Percentiles rank a stretch among this genome's conserved stretches.
phyloP scores from a whole-genome alignment of 2,797 vertebrate genomes.

The Phoebastria nigripes region DNA sequence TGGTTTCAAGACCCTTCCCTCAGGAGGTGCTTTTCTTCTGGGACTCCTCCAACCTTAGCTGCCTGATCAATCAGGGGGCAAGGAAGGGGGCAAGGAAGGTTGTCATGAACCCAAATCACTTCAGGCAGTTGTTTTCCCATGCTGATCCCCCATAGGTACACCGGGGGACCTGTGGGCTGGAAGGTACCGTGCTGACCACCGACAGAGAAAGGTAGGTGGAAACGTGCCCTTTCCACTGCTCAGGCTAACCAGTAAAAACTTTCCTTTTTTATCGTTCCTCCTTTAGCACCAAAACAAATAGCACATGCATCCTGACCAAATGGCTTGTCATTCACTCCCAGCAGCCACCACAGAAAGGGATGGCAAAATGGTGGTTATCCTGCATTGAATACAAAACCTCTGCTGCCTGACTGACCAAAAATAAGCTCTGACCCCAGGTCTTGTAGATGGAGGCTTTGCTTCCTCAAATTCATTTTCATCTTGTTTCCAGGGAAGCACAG shows the following conservation, averaged over 20 bases:
- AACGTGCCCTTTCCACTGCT: neutral
- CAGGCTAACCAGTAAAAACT: neutral
- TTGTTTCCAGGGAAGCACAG: neutral
- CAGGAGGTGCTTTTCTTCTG: neutral
- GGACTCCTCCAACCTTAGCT: neutral
- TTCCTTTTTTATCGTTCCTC: neutral
- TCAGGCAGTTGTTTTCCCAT: neutral
- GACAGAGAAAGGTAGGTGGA: neutral
- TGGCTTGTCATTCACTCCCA: fast-evolving
- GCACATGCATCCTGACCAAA: neutral
- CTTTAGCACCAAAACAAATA: neutral
- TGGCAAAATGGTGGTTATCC: neutral
- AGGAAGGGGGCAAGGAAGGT: neutral
- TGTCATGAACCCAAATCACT: neutral
- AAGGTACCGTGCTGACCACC: fast-evolving
- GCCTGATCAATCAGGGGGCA: neutral
- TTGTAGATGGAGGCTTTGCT: neutral
- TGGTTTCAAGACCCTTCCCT: neutral
- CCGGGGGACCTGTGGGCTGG: neutral
- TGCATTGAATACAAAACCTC: neutral
- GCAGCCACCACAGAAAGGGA: neutral
- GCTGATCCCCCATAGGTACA: neutral
- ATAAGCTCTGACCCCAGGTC: neutral
- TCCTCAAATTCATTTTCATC: neutral
- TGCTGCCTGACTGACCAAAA: neutral